Percentiles rank a stretch among this genome's conserved stretches.
Evolutionary conservation across 1,140 invertebrate genomes (phyloP).

Genomic region (Eurosta solidaginis): DNA sequence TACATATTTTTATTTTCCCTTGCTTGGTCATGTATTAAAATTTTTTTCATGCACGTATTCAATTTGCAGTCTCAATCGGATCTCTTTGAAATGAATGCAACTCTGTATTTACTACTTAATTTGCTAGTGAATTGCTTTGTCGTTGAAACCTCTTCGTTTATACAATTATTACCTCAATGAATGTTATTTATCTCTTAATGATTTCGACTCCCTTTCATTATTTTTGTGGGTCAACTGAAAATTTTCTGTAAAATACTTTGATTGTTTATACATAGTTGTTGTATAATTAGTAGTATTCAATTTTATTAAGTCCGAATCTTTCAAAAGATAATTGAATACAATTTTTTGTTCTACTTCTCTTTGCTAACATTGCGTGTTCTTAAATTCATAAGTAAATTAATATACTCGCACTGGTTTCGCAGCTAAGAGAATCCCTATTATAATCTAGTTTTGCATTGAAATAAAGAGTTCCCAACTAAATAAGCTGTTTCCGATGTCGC

Average conservation of each 20-base stretch:
- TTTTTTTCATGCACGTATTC: not conserved
- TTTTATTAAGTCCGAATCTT: too few species aligned
- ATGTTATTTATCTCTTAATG: not conserved
- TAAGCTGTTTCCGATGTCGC: not conserved
- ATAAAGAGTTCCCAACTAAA: not conserved
- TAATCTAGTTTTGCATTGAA: not conserved
- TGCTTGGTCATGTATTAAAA: not conserved
- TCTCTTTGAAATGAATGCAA: conserved; percentile 20
- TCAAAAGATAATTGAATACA: too few species aligned
- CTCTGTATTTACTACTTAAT: not conserved
- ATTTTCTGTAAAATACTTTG: not conserved
- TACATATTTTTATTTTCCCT: not conserved
- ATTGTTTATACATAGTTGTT: too few species aligned
- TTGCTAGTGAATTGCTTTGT: not conserved
- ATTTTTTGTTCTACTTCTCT: not conserved
- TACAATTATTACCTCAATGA: not conserved
- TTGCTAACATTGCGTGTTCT: too few species aligned
- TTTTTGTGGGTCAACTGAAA: not conserved
- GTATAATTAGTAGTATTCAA: too few species aligned
- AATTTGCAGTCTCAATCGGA: conserved; percentile 4
- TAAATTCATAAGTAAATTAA: too few species aligned
- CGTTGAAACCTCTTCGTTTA: not conserved
- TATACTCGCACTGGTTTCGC: too few species aligned
- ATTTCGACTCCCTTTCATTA: not conserved
- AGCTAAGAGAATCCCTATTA: not conserved